Evolutionary conservation across 1,140 invertebrate genomes (phyloP).

Genomic region (Drosophila suzukii): DNA sequence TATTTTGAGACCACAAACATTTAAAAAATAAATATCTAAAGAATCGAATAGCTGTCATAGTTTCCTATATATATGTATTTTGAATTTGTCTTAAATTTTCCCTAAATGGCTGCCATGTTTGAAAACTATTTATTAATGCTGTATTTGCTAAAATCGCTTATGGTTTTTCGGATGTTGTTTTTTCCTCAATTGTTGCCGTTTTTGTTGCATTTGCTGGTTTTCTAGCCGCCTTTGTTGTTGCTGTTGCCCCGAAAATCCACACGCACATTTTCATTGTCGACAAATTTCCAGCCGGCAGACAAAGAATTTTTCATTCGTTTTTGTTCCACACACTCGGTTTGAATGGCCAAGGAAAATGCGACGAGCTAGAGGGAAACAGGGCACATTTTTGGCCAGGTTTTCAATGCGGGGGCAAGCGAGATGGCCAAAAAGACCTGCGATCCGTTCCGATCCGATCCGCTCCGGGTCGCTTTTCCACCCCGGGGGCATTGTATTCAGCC

Average conservation of each 20-base stretch:
- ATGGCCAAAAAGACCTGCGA: constrained; percentile 32
- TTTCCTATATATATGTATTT: too few relatives aligned
- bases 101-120: background rate
- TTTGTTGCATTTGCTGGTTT: background rate
- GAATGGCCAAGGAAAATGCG: constrained; percentile 25
- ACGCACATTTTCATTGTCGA: constrained; percentile 52
- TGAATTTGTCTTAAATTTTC: too few relatives aligned
- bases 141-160: background rate
- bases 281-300: constrained; percentile 25
- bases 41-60: too few relatives aligned
- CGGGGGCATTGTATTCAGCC: constrained; percentile 62
- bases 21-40: too few relatives aligned
- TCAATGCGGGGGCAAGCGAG: constrained; percentile 7
- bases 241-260: constrained; percentile 51
- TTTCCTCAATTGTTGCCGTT: background rate
- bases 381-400: constrained; percentile 23
- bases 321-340: constrained; percentile 14
- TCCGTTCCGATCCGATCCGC: constrained; percentile 34
- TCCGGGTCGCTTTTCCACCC: constrained; percentile 51
- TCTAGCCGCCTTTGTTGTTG: background rate
- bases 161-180: constrained; percentile 8
- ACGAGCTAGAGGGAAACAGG: constrained; percentile 4
- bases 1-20: too few relatives aligned
- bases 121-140: background rate
- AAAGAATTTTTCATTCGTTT: constrained; percentile 20